These are phyloP conservation scores for Eulemur rubriventer DNA, from an alignment of 2,797 vertebrate genomes.

Conservation along the genomic window DNA sequence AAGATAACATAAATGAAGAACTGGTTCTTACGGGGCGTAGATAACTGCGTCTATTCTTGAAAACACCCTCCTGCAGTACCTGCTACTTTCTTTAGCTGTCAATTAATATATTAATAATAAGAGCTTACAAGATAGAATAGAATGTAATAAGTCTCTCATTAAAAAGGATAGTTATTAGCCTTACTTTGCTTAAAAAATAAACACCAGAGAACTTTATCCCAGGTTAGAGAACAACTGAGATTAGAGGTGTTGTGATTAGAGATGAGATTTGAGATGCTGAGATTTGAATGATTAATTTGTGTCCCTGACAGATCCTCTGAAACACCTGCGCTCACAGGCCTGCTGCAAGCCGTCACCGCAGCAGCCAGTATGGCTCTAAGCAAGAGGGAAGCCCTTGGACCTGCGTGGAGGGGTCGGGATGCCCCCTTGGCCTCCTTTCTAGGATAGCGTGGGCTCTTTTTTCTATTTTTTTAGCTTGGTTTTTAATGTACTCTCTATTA, in stretches of 20 bases:
- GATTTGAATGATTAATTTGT: neutral
- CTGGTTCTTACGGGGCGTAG: neutral
- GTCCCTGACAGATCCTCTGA: neutral
- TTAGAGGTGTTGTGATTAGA: neutral
- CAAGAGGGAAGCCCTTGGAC: neutral
- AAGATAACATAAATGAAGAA: neutral
- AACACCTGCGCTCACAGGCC: neutral
- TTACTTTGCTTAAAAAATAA: neutral
- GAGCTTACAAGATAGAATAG: neutral
- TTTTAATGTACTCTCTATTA: neutral
- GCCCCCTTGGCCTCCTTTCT: neutral
- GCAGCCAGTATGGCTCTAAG: neutral
- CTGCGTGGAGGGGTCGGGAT: neutral
- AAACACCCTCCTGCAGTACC: neutral
- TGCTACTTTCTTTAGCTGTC: conserved; percentile 7
- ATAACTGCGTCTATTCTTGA: neutral
- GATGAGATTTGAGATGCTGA: neutral
- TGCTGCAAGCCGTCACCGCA: accelerated
- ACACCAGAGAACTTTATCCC: neutral
- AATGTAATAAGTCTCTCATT: neutral
- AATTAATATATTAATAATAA: conserved; percentile 23
- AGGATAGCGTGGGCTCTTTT: neutral
- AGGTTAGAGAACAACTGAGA: neutral
- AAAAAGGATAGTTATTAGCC: neutral
- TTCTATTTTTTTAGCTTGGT: neutral